Conservation (phyloP, 2,888 invertebrate genomes). For the Rhorus exstirpatorius region DNA sequence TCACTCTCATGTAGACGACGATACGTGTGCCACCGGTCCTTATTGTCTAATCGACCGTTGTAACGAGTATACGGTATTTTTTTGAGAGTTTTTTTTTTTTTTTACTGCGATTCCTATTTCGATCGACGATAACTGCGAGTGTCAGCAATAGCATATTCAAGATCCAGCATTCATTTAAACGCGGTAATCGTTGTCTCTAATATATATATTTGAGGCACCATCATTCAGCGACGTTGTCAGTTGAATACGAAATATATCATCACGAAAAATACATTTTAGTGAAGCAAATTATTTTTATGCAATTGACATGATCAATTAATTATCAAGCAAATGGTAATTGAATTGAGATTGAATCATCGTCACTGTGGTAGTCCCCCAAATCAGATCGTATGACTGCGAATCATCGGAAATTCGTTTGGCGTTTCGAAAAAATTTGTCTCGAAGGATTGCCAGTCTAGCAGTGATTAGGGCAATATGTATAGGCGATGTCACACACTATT, state of each 20-base stretch:
- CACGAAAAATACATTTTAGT: too few species aligned
- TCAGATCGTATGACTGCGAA: background rate
- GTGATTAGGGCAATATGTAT: background rate
- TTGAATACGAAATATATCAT: background rate
- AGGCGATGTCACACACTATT: background rate
- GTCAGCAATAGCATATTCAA: slow-evolving; percentile 1
- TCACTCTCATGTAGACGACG: slow-evolving; percentile 35
- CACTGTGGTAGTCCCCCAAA: background rate
- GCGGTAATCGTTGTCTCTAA: background rate
- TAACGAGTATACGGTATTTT: slow-evolving; percentile 53
- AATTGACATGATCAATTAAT: too few species aligned
- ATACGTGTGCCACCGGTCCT: slow-evolving; percentile 59
- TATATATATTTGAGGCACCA: background rate
- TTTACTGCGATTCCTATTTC: slow-evolving; percentile 18
- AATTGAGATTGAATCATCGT: background rate
- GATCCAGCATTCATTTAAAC: background rate
- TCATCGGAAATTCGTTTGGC: background rate
- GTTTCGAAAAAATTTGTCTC: background rate
- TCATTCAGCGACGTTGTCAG: too few species aligned
- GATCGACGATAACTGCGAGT: slow-evolving; percentile 6
- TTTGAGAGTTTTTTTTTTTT: slow-evolving; percentile 18
- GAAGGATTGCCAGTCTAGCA: background rate
- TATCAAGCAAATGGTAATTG: too few species aligned
- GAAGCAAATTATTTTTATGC: too few species aligned
- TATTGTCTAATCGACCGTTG: slow-evolving; percentile 61